Evolutionary conservation across 2,888 invertebrate genomes (phyloP).

Genomic region (Lasiommata megera): DNA sequence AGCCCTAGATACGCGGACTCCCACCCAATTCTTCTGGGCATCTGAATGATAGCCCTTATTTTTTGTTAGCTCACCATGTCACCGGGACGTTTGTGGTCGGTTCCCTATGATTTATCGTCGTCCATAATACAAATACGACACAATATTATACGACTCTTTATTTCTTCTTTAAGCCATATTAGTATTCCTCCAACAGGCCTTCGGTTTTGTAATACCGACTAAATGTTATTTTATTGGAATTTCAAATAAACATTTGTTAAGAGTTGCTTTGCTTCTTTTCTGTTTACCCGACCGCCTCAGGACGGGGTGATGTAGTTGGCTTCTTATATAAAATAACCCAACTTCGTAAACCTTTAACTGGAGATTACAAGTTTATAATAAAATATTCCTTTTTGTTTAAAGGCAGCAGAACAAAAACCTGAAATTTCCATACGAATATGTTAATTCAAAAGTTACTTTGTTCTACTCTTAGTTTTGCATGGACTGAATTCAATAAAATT

Average conservation of each 20-base stretch:
- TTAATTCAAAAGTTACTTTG: no score
- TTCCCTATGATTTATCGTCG: slow-evolving; percentile 80
- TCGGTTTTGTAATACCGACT: slow-evolving; percentile 80
- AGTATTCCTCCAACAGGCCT: slow-evolving; percentile 78
- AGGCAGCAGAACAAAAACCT: no score
- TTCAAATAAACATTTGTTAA: slow-evolving; percentile 74
- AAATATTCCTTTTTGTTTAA: no score
- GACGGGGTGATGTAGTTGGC: not conserved
- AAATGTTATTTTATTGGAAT: slow-evolving; percentile 81
- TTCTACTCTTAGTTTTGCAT: no score
- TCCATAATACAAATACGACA: slow-evolving; percentile 81
- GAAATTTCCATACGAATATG: no score
- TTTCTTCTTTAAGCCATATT: slow-evolving; percentile 80
- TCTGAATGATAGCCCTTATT: slow-evolving; percentile 77
- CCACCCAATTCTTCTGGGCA: slow-evolving; percentile 76
- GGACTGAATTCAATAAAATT: no score
- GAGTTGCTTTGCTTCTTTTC: slow-evolving; percentile 47
- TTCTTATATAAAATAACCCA: no score
- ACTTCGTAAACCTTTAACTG: no score
- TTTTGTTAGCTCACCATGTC: slow-evolving; percentile 79
- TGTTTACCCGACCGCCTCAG: not conserved
- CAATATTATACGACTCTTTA: slow-evolving; percentile 78
- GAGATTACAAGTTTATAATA: no score
- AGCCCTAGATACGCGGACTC: slow-evolving; percentile 39
- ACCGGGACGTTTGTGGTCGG: slow-evolving; percentile 78